Percentiles rank a stretch among this genome's conserved stretches.
Conservation (phyloP, 1,140 invertebrate genomes). For the Geopemphigus sp. region DNA sequence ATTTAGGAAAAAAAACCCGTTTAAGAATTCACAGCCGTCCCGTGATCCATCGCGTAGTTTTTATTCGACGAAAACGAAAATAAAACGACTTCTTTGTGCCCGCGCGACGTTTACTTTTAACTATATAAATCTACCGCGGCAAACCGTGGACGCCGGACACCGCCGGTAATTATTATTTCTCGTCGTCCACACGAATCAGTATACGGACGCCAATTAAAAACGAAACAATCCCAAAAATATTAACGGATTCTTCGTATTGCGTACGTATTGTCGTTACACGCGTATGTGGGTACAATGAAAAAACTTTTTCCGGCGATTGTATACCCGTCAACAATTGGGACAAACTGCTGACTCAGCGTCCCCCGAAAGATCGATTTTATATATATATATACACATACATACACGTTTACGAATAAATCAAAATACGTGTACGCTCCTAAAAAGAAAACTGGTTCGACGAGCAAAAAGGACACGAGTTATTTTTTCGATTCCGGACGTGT, state of each 20-base stretch:
- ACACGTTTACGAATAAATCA: not conserved
- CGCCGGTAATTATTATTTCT: not conserved
- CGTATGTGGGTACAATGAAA: not conserved
- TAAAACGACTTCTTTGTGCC: too few relatives aligned
- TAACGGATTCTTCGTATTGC: not conserved
- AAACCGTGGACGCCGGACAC: too few relatives aligned
- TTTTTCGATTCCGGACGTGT: not conserved
- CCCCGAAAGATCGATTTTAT: not conserved
- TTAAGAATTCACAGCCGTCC: too few relatives aligned
- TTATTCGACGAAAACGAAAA: too few relatives aligned
- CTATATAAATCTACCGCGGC: too few relatives aligned
- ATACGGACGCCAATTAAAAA: not conserved
- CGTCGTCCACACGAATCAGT: not conserved
- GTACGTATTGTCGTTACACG: not conserved
- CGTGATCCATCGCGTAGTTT: too few relatives aligned
- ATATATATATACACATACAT: not conserved
- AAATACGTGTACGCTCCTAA: too few relatives aligned
- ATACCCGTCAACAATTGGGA: not conserved
- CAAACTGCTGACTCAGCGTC: constrained; percentile 14
- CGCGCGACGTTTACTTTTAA: too few relatives aligned
- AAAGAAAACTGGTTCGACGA: not conserved
- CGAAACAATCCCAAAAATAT: not conserved
- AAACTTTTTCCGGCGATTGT: not conserved
- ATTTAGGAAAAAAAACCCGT: too few relatives aligned
- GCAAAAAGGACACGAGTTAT: not conserved